Percentiles rank a stretch among this genome's conserved stretches.
Conservation (phyloP, 2,113 vertebrate genomes). For the Misgurnus anguillicaudatus region DNA sequence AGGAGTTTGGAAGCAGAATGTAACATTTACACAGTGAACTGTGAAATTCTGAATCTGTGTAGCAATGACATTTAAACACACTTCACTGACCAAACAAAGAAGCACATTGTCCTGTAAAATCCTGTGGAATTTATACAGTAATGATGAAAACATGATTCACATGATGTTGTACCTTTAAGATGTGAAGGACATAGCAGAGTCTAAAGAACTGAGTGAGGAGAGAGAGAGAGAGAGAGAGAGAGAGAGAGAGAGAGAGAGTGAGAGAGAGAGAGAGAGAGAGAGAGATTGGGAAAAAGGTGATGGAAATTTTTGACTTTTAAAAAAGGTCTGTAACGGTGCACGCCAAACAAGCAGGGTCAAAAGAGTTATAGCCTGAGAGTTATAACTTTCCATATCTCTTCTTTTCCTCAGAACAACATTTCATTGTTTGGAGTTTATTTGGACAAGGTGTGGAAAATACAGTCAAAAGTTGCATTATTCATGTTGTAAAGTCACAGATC, state of each 20-base stretch:
- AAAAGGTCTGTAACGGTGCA: neutral
- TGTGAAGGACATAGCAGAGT: neutral
- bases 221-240: neutral
- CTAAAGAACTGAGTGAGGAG: no score
- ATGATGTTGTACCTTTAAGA: neutral
- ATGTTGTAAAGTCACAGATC: neutral
- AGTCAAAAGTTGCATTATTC: neutral
- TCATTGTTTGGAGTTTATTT: neutral
- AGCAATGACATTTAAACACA: conserved; percentile 4
- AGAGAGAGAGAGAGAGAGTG: neutral
- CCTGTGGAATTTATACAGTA: neutral
- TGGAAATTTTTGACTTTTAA: conserved; percentile 26
- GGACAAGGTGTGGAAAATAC: neutral
- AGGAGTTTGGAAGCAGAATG: neutral
- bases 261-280: neutral
- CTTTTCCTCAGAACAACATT: no score
- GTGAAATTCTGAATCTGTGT: neutral
- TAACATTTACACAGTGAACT: neutral
- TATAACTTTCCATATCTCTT: neutral
- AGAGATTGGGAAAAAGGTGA: conserved; percentile 16
- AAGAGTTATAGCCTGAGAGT: neutral
- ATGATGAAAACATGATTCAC: no score
- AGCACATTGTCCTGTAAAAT: neutral
- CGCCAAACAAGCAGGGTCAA: neutral
- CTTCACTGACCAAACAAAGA: neutral